A percentile compares a stretch with the other conserved stretches of the same genome.
Conservation (phyloP, 1,140 invertebrate genomes). For the Rhyzopertha dominica region DNA sequence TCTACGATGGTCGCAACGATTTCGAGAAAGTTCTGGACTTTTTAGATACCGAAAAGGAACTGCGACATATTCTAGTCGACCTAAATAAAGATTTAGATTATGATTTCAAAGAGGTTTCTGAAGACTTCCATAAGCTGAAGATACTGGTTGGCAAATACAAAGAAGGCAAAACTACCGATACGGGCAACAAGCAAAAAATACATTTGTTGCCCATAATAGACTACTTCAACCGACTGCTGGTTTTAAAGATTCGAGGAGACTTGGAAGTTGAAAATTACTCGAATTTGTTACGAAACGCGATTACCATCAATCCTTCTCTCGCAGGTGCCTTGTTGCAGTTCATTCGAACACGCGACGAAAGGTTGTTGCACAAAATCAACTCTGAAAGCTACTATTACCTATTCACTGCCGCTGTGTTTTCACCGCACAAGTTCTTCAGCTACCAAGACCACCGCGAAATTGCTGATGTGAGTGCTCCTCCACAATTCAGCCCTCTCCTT, state of each 20-base stretch:
- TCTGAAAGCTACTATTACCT: slow-evolving; percentile 18
- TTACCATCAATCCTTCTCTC: slow-evolving; percentile 14
- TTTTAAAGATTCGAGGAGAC: slow-evolving; percentile 1
- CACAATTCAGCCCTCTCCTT: slow-evolving; percentile 1
- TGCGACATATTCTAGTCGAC: slow-evolving; percentile 12
- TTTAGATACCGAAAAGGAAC: slow-evolving; percentile 11
- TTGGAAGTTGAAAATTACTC: background rate
- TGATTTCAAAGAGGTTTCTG: slow-evolving; percentile 12
- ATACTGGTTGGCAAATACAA: slow-evolving; percentile 6
- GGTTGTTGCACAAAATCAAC: slow-evolving; percentile 16
- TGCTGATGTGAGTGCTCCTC: background rate
- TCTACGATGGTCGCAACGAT: slow-evolving; percentile 15
- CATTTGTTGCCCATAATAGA: slow-evolving; percentile 25
- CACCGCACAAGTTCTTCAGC: too few species aligned
- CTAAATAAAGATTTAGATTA: slow-evolving; percentile 18
- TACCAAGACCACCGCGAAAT: too few species aligned
- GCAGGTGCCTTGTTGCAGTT: slow-evolving; percentile 15
- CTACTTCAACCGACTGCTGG: slow-evolving; percentile 20
- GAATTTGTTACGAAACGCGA: slow-evolving; percentile 3
- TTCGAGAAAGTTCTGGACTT: slow-evolving; percentile 1
- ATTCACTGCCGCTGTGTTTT: slow-evolving; percentile 11
- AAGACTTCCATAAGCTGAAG: slow-evolving; percentile 10
- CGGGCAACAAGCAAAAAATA: background rate
- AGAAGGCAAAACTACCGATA: background rate
- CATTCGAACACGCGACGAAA: slow-evolving; percentile 10